Base-by-base conservation (phyloP, 2,888 invertebrate genomes). In the Bursaphelenchus okinawaensis region DNA sequence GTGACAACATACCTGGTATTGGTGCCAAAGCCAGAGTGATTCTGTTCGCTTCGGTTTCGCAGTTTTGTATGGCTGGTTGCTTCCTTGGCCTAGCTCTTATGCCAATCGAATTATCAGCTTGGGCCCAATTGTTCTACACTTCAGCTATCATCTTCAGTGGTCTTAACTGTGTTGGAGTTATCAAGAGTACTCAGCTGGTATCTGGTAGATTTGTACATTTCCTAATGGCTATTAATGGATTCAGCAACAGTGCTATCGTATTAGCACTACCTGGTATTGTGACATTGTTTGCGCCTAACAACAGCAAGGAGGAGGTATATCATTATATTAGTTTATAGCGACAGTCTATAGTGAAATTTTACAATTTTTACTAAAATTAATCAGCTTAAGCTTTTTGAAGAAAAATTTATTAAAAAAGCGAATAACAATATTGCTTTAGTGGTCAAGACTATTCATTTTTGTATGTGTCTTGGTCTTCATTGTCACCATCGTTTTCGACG, bases 101-200 rank as follows among this genome's bases (percentile, higher is more conserved):
- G n/a, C 65, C 65, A 12, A 54, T 40, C 12, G 55, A 65, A 8
- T 29, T 19, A 20, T 20, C 62, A 22, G 24, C 52, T 23, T 19
- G 23, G 28, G 75, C 71, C 6, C 76, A 76, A 68, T 58, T 74
- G 3, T 73, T 69, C 60, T 77, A 75, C 63, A 76, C 77, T 0
- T 58, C 62, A 4, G 69, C 73, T 4, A 74, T 75, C 52, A 69
- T 70, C 24, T 66, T 75, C 12, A 67, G 68, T 7, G 75, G 76
- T 8, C 55, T 77, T 29, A 77, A 77, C 29, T 69, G 72, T 52
- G 72, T 77, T 3, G 77, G 77, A 23, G 72, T 72, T 4, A 69
- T 73, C 26, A 73, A 73, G 56, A 72, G 73, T 58, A 74, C 74
- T 20, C 74, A 74, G 58, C 40, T 76, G 69, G 19, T 24, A 24